These are phyloP conservation scores for Gymnopithys bicolor DNA, from an alignment of 2,797 vertebrate species.

Conservation along the genomic window DNA sequence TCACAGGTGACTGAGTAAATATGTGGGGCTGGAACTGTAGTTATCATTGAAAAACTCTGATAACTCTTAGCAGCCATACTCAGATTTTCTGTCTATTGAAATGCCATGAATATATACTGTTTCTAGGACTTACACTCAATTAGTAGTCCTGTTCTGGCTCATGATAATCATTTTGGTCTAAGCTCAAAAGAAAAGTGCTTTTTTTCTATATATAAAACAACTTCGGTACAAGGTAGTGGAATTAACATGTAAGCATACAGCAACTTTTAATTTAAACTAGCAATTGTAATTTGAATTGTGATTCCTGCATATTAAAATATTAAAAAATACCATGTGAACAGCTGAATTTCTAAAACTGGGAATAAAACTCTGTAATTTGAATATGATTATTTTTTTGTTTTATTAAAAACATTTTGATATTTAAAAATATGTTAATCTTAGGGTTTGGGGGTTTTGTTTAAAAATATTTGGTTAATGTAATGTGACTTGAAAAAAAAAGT, in stretches of 20 bases:
- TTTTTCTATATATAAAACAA: background rate
- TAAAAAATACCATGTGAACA: background rate
- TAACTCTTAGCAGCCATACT: background rate
- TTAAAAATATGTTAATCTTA: background rate
- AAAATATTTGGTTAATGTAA: background rate
- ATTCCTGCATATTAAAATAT: background rate
- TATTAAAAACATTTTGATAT: background rate
- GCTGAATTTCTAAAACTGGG: background rate
- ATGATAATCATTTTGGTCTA: background rate
- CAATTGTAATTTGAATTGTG: background rate
- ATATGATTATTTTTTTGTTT: background rate
- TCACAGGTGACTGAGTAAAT: background rate
- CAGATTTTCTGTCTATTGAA: background rate
- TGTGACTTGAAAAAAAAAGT: background rate
- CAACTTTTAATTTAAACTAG: background rate
- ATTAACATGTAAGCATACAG: background rate
- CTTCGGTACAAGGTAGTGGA: background rate
- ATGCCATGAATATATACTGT: background rate
- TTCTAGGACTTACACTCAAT: background rate
- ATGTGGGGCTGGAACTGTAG: background rate
- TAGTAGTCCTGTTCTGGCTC: background rate
- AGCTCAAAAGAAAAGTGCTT: background rate
- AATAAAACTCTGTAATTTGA: background rate
- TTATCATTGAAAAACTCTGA: background rate
- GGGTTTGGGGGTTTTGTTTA: too few species aligned